phyloP scores from a whole-genome alignment of 2,888 invertebrate species.

The Notodonta dromedarius region DNA sequence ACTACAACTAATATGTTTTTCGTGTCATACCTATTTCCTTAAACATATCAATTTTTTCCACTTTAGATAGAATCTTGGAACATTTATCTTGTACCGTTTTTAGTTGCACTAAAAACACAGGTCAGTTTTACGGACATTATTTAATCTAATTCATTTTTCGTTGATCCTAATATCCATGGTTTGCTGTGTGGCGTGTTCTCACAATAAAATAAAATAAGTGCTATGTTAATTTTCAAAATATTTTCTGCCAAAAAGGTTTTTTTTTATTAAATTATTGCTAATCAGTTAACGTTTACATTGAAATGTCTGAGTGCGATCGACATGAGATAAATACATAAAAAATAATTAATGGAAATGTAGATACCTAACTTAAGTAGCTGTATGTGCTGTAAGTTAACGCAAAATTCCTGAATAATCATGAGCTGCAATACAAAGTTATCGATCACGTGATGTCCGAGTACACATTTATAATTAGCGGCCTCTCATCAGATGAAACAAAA shows the following conservation, averaged over 20 bases:
- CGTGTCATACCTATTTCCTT: conserved; percentile 2
- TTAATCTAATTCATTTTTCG: neutral
- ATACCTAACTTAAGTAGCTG: neutral
- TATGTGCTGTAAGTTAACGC: neutral
- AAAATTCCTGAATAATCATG: neutral
- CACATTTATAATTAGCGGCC: neutral
- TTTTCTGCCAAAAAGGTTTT: no score
- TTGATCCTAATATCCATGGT: neutral
- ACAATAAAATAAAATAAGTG: neutral
- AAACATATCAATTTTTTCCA: neutral
- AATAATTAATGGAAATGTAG: neutral
- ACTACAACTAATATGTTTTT: conserved; percentile 4
- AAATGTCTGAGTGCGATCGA: neutral
- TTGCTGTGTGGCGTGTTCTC: neutral
- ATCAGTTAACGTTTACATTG: neutral
- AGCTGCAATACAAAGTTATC: neutral
- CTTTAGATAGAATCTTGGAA: neutral
- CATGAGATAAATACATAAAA: neutral
- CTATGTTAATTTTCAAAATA: no score
- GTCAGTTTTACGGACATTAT: neutral
- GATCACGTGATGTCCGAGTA: neutral
- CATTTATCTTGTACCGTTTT: neutral
- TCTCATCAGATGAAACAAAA: neutral
- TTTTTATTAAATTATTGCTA: no score
- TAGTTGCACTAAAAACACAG: neutral